Evolutionary conservation across 92 coral and sea anemone genomes (phyloP).

Genomic region (Montipora capitata): DNA sequence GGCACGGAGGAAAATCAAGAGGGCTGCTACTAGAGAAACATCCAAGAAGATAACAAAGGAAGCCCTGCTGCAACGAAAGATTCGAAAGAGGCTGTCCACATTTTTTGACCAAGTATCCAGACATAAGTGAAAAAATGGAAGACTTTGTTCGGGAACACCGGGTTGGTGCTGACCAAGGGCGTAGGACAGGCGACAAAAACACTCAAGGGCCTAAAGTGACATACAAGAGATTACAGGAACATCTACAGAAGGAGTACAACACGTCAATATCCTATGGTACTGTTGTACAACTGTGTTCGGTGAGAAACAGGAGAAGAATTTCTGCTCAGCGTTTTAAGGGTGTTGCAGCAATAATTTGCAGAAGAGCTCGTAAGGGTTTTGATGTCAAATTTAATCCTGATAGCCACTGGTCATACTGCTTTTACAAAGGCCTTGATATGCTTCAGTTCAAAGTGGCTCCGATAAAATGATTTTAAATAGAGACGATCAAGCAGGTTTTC

Average conservation of each 20-base stretch:
- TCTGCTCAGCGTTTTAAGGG: conserved; percentile 18
- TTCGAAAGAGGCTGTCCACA: conserved; percentile 56
- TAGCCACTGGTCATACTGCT: conserved; percentile 56
- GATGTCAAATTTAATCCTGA: conserved; percentile 25
- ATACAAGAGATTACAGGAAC: conserved; percentile 5
- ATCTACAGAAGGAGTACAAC: too few species aligned
- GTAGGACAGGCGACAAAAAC: conserved; percentile 58
- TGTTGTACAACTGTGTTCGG: conserved; percentile 34
- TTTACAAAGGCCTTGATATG: conserved; percentile 63
- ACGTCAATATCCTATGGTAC: neutral
- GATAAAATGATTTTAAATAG: conserved; percentile 7
- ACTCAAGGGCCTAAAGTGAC: conserved; percentile 29
- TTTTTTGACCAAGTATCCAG: conserved; percentile 45
- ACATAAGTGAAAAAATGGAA: conserved; percentile 38
- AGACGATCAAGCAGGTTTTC: conserved; percentile 53
- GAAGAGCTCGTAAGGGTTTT: too few species aligned
- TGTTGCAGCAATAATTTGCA: too few species aligned
- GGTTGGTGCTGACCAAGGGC: conserved; percentile 31
- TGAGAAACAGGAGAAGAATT: conserved; percentile 60
- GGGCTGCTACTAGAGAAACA: conserved; percentile 22
- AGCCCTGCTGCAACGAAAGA: conserved; percentile 56
- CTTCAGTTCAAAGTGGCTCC: neutral
- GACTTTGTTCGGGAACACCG: neutral
- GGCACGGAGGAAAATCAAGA: neutral
- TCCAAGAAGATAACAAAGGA: conserved; percentile 52